phyloP scores from a whole-genome alignment of 1,140 invertebrate genomes.

The Teleogryllus occipitalis region DNA sequence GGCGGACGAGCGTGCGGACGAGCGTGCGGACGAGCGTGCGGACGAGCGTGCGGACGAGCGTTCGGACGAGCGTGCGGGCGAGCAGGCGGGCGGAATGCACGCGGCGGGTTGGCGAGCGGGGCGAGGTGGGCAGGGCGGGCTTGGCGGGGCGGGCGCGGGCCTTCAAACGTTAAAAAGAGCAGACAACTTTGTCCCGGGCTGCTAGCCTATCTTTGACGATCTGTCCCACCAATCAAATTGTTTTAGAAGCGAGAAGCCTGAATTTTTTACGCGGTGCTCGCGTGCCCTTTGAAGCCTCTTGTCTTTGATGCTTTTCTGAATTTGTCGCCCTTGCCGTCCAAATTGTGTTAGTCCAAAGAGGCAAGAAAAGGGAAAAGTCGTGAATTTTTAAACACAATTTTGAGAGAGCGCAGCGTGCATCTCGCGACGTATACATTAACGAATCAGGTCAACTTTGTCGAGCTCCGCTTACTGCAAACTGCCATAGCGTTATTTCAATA shows the following conservation, averaged over 20 bases:
- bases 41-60: too few relatives aligned
- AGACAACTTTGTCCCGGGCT: neutral
- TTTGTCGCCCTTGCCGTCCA: neutral
- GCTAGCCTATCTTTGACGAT: neutral
- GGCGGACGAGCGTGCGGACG: too few relatives aligned
- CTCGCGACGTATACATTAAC: neutral
- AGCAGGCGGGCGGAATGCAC: too few relatives aligned
- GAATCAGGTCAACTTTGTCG: neutral
- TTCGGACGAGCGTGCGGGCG: too few relatives aligned
- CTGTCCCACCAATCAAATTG: constrained; percentile 3
- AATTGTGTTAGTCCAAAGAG: neutral
- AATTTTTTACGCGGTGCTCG: neutral
- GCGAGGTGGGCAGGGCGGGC: too few relatives aligned
- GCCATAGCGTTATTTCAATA: neutral
- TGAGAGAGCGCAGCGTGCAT: neutral
- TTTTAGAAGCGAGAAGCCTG: neutral
- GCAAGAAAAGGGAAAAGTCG: neutral
- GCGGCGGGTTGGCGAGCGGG: too few relatives aligned
- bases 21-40: too few relatives aligned
- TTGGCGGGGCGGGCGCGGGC: too few relatives aligned
- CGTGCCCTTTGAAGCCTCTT: neutral
- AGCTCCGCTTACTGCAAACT: neutral
- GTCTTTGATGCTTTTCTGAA: neutral
- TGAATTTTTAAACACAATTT: neutral
- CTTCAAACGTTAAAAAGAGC: neutral